These are phyloP conservation scores for Spilogale gracilis DNA, from an alignment of 2,113 vertebrate genomes.

Conservation along the genomic window DNA sequence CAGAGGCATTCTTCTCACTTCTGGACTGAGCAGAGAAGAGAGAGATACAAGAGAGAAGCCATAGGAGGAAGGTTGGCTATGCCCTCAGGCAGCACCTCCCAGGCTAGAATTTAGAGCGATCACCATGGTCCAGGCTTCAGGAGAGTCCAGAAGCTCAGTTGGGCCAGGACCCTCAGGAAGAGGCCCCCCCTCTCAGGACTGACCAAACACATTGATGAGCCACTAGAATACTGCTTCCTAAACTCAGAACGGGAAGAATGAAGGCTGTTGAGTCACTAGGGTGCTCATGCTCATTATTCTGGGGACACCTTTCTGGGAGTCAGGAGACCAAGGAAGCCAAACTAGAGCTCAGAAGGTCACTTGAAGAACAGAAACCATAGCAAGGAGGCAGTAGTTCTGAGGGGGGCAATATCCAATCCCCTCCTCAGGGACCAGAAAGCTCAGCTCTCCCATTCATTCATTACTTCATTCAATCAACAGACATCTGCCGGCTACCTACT, in stretches of 20 bases:
- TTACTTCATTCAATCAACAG: neutral
- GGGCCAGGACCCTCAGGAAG: neutral
- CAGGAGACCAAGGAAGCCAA: neutral
- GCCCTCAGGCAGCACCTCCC: neutral
- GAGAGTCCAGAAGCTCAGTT: neutral
- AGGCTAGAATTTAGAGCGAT: neutral
- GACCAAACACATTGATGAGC: neutral
- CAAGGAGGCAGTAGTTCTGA: neutral
- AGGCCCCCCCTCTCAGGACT: neutral
- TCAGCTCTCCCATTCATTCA: neutral
- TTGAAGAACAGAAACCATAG: neutral
- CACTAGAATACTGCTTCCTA: neutral
- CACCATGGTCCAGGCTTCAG: neutral
- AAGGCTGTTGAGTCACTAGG: neutral
- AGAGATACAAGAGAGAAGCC: neutral
- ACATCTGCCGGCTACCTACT: neutral
- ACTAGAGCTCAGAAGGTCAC: neutral
- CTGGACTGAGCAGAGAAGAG: neutral
- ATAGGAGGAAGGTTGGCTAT: neutral
- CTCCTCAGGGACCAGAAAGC: neutral
- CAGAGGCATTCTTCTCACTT: neutral
- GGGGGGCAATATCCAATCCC: neutral
- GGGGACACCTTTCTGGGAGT: neutral
- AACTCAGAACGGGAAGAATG: neutral
- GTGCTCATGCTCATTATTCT: neutral